Base-by-base conservation (phyloP, 2,113 vertebrate species). In the Salvelinus fontinalis region DNA sequence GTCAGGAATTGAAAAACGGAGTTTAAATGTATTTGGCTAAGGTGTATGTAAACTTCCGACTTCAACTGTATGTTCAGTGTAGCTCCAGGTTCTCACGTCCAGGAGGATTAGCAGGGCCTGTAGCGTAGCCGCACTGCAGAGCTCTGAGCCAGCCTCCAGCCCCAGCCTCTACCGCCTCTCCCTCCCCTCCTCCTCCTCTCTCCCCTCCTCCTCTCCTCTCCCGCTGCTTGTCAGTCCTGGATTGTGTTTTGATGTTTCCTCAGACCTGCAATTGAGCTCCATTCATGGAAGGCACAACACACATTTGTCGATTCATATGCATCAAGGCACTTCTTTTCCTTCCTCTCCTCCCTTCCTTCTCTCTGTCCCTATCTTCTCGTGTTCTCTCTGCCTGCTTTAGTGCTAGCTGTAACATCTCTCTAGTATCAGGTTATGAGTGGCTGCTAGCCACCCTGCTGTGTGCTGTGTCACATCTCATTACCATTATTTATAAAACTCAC, bases 241-340 rank as follows among this genome's bases (percentile, higher is more conserved):
- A 95, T 95, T 96, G 93, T 97, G 95, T 97, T 96, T 96, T 96
- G 94, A 96, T 95, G 93, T 97, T 96, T 95, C 91, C 84, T 91
- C 92, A 92, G 94, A 90, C 92, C 91, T 87, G 92, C 92, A 75
- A 95, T 89, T 90, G 91, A 94, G 93, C 94, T 94, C 93, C 94
- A 90, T 93, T 93, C 93, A 95, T 92, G 85, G 87, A 93, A 97
- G 95, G 93, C 95, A 96, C 95, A 97, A 96, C 94, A 97, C 93
- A 96, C 94, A 95, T 95, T 95, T 96, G 94, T 96, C 95, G 93
- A 89, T 90, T 94, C 89, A 91, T 84, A 93, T 91, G 93, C 94
- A 91, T 91, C 92, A 91, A 68, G 85, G 91, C 88, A 84, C 84
- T 88, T 66, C 26, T 71, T 72, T 72, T 59, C 27, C 69, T 54